A percentile compares a stretch with the other conserved stretches of the same genome.
phyloP scores from a whole-genome alignment of 1,140 invertebrate genomes.

The Drosophila sproati region DNA sequence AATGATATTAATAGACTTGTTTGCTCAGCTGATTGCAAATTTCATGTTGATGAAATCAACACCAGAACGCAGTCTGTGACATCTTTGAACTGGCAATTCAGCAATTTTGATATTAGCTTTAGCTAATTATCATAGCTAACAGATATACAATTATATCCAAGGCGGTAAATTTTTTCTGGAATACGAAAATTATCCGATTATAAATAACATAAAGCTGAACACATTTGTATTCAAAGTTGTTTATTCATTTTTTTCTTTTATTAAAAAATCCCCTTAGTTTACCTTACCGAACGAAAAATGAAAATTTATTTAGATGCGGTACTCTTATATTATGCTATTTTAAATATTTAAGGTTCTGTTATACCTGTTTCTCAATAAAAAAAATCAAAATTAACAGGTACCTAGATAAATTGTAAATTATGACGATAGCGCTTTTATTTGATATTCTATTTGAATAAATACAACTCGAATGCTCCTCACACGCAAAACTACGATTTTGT shows the following conservation, averaged over 20 bases:
- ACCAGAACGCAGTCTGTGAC: conserved; percentile 17
- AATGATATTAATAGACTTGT: conserved; percentile 48
- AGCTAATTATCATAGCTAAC: conserved; percentile 30
- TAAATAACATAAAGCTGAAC: neutral
- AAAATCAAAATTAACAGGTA: too few relatives aligned
- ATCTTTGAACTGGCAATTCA: conserved; percentile 23
- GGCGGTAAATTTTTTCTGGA: conserved; percentile 2
- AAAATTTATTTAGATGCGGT: too few relatives aligned
- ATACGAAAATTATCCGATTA: conserved; percentile 11
- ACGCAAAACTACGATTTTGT: neutral
- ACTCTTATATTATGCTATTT: too few relatives aligned
- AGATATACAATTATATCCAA: conserved; percentile 10
- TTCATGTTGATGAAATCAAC: conserved; percentile 19
- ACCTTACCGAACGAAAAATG: too few relatives aligned
- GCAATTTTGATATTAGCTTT: conserved; percentile 12
- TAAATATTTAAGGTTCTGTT: too few relatives aligned
- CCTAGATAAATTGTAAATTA: too few relatives aligned
- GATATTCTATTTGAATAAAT: conserved; percentile 9
- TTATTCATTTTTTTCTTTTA: neutral
- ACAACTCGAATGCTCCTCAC: neutral
- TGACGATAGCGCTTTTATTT: neutral
- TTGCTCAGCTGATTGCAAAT: conserved; percentile 39
- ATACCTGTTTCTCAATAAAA: too few relatives aligned
- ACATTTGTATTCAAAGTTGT: neutral
- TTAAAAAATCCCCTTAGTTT: neutral